These are phyloP conservation scores for Lepidonotus clava DNA, from an alignment of 2,888 invertebrate genomes.

Conservation along the genomic window DNA sequence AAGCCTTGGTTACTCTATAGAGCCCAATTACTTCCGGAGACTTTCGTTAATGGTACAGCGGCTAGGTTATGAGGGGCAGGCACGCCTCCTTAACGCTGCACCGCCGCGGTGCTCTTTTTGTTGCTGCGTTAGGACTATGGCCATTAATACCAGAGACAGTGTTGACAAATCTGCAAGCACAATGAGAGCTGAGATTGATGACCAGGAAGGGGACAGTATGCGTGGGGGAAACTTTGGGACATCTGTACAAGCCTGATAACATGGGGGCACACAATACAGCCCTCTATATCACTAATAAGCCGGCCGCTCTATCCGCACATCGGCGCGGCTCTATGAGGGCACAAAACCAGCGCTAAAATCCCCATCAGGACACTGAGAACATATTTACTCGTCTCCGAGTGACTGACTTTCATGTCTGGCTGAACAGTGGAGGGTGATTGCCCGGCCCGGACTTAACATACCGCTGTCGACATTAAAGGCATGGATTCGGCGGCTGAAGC, in stretches of 20 bases:
- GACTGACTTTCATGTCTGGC: background rate
- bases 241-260: constrained; percentile 5
- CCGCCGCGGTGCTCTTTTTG: too few species aligned
- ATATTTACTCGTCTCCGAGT: constrained; percentile 4
- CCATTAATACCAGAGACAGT: too few species aligned
- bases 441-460: background rate
- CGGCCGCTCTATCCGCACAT: background rate
- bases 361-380: background rate
- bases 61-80: too few species aligned
- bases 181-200: background rate
- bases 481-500: background rate
- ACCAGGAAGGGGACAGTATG: background rate
- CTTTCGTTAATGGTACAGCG: too few species aligned
- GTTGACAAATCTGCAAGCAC: too few species aligned
- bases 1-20: too few species aligned
- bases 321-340: background rate
- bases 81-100: too few species aligned
- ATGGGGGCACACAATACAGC: background rate
- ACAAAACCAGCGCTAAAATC: too few species aligned
- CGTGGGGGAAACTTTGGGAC: background rate
- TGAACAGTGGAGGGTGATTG: background rate
- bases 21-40: too few species aligned
- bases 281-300: constrained; percentile 5
- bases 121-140: too few species aligned
- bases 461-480: background rate